Evolutionary conservation across 1,140 invertebrate species (phyloP).

Genomic region (Hestina assimilis): DNA sequence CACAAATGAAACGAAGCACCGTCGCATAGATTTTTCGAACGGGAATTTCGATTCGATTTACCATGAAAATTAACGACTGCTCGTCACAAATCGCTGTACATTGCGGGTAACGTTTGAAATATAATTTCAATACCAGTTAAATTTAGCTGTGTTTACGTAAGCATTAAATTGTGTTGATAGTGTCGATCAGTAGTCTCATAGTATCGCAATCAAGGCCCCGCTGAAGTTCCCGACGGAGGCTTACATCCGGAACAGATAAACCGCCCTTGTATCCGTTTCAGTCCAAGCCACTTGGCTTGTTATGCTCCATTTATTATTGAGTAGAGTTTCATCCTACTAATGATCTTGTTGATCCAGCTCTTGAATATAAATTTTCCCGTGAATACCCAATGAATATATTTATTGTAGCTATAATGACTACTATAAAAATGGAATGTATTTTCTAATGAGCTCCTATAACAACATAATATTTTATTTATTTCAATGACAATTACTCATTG

Average conservation of each 20-base stretch:
- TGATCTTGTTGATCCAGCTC: constrained; percentile 18
- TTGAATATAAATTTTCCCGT: constrained; percentile 11
- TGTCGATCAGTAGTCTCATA: background rate
- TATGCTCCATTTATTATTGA: constrained; percentile 27
- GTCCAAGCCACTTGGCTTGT: constrained; percentile 25
- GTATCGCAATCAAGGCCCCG: constrained; percentile 13
- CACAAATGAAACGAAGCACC: too few relatives aligned
- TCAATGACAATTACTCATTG: too few relatives aligned
- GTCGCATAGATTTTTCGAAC: too few relatives aligned
- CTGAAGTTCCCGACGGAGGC: constrained; percentile 11
- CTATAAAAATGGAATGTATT: background rate
- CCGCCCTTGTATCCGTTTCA: constrained; percentile 39
- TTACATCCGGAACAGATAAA: constrained; percentile 41
- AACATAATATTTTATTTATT: too few relatives aligned
- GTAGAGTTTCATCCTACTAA: constrained; percentile 21
- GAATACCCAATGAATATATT: background rate
- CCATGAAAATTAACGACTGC: background rate
- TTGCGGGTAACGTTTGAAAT: background rate
- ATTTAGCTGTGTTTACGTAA: background rate
- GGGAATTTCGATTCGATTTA: too few relatives aligned
- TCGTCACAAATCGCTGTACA: background rate
- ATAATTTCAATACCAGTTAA: background rate
- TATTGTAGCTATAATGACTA: background rate
- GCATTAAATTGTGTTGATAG: background rate
- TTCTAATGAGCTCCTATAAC: too few relatives aligned